Evolutionary conservation across 2,797 vertebrate genomes (phyloP).

Genomic region (Gouania willdenowi): DNA sequence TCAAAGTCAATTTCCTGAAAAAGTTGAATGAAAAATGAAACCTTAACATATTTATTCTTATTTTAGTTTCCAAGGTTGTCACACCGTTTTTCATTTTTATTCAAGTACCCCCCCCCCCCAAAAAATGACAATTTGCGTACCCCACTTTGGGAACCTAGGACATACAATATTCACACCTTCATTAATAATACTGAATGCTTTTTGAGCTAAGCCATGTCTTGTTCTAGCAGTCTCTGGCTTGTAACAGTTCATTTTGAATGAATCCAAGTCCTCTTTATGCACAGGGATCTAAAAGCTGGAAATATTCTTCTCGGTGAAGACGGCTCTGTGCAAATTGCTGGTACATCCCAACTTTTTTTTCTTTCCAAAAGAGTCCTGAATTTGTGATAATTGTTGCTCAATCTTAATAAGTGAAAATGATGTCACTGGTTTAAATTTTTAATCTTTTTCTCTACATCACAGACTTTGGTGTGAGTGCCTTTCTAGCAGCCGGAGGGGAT

Average conservation of each 20-base stretch:
- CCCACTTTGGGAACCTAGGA: too few relatives aligned
- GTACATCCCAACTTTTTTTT: slow-evolving; percentile 57
- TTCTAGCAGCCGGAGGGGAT: slow-evolving; percentile 91
- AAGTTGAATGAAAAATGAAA: slow-evolving; percentile 6
- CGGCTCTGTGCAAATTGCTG: slow-evolving; percentile 93
- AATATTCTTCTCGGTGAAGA: slow-evolving; percentile 95
- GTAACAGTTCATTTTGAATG: slow-evolving; percentile 2
- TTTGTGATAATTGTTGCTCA: too few relatives aligned
- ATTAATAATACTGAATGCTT: neutral
- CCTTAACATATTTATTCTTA: too few relatives aligned
- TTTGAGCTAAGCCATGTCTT: neutral
- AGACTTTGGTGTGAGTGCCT: slow-evolving; percentile 95
- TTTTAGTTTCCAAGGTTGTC: too few relatives aligned
- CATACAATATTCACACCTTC: too few relatives aligned
- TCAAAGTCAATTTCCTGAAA: too few relatives aligned
- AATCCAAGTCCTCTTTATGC: slow-evolving; percentile 13
- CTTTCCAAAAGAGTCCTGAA: too few relatives aligned
- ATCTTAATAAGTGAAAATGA: too few relatives aligned
- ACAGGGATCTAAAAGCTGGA: slow-evolving; percentile 93
- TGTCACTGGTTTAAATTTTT: too few relatives aligned
- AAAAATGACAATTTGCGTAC: too few relatives aligned
- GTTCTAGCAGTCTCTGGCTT: neutral
- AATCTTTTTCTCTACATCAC: slow-evolving; percentile 20
- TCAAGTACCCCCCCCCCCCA: too few relatives aligned
- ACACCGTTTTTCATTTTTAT: too few relatives aligned